Evolutionary conservation across 2,113 vertebrate species (phyloP), one percentile per base, ranked within the genome.

Genomic region (Saccopteryx leptura): DNA sequence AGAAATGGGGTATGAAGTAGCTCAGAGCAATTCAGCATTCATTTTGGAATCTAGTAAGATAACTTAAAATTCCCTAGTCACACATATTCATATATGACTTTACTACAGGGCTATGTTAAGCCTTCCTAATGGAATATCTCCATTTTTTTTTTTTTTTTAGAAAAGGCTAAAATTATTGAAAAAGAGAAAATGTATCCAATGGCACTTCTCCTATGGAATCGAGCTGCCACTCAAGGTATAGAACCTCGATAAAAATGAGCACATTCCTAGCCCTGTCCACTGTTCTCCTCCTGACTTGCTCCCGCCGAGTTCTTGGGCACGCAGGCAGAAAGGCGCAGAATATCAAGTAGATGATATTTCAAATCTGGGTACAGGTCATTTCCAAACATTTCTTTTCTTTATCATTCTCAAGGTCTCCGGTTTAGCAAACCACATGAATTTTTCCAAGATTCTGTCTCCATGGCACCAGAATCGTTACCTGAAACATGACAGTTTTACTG

Each of bases 31-130:
- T 96, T 97, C 96, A 89, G 98, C 97, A 56, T 98, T 98, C 98
- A 98, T 98, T 98, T 98, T 98, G 96, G 98, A 98, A 98, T 97
- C 97, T 95, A 95, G 98, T 98, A 98, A 98, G 97, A 97, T 92
- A 96, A 96, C 88, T 93, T 96, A 88, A 95, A 95, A 97, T 88
- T 94, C 75, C 52, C 52, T 63, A 91, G 65, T 93, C 85, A 63
- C 68, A 24, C 85, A 88, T 85, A 75, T 84, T 60, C 26, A 82
- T 88, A 50, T 89, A 60, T 81, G 60, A 86, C n/a, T 96, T 96
- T 76, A 95, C 69, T 63, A 82, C 17, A 87, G 17, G 58, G 60
- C 4, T 23, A 93, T 75, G 93, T 83, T 96, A 95, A 93, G 61
- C 84, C 61, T 95, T 92, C 63, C 93, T 88, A 96, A 97, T 74